phyloP scores from a whole-genome alignment of 2,888 invertebrate species.

The Tenthredo livida region DNA sequence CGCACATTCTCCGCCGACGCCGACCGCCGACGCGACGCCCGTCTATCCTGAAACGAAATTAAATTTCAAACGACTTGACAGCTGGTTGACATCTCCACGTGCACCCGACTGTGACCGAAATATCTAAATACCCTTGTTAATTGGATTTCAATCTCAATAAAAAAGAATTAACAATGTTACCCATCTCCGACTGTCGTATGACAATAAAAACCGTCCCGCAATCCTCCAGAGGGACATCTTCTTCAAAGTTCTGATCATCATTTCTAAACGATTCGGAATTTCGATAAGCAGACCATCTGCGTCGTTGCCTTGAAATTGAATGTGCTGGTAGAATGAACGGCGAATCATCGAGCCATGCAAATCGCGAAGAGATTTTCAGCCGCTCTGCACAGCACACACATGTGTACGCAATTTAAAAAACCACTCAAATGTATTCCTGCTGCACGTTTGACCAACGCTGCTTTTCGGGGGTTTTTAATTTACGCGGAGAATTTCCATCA shows the following conservation, averaged over 20 bases:
- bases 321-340: background rate
- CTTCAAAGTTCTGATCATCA: background rate
- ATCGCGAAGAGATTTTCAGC: background rate
- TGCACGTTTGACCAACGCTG: slow-evolving; percentile 2
- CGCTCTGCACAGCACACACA: background rate
- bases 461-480: slow-evolving; percentile 41
- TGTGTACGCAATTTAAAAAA: background rate
- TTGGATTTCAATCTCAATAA: slow-evolving; percentile 63
- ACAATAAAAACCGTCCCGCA: background rate
- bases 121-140: slow-evolving; percentile 63
- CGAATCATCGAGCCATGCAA: slow-evolving; percentile 4
- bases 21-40: slow-evolving; percentile 43
- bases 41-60: slow-evolving; percentile 58
- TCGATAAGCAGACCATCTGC: background rate
- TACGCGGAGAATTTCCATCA: slow-evolving; percentile 24
- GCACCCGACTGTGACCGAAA: slow-evolving; percentile 62
- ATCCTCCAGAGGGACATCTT: background rate
- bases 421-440: background rate
- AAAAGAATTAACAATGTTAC: background rate
- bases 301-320: background rate
- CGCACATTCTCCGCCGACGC: slow-evolving; percentile 49
- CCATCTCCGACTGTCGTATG: background rate
- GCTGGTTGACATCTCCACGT: slow-evolving; percentile 60
- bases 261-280: slow-evolving; percentile 5
- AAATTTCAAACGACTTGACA: slow-evolving; percentile 64